Base-by-base conservation (phyloP, 2,797 vertebrate species). In the Urophycis tenuis region DNA sequence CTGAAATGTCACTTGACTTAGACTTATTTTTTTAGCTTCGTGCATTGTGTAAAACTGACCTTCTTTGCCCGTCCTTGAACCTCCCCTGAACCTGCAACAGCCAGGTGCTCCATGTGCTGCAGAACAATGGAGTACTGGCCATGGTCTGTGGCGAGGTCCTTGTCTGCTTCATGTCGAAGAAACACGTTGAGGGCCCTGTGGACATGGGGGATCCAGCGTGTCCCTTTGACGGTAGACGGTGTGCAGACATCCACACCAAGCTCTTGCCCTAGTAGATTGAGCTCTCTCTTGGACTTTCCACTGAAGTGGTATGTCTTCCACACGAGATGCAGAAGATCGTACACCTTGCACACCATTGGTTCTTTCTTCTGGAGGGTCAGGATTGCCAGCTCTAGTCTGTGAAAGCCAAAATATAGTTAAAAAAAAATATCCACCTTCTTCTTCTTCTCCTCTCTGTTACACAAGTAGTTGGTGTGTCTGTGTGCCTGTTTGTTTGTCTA, bases 31-130 rank as follows among this genome's bases (percentile, higher is more conserved):
- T 75, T n/a, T 34, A 53, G 53, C 36, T 53, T 7, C 74, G 15
- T 71, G 17, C 34, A 72, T 29, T 76, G 49, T 71, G 32, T 73
- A 34, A 77, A 79, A 71, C 77, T 29, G 25, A 82, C 67, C 77
- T 60, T 76, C 15, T 76, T 83, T 77, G 81, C 72, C 31, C 60
- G 71, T 32, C 80, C 80, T 74, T 78, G 74, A 74, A 80, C 72
- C 30, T 83, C 76, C 6, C 0, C 19, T 49, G 72, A 35, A 30
- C 30, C 67, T 75, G 78, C 39, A 72, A 74, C 22, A 22, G 74
- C 71, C 77, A 81, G 73, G 36, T 73, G 79, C 36, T 77, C 67
- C 79, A 77, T 81, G 45, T 82, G 76, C n/a, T 81, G 78, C 30
- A 77, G 71, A 64, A 67, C 39, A 36, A 74, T 36, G 0, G 53